A percentile compares a stretch with the other conserved stretches of the same genome.
These are phyloP conservation scores for Magallana nippona DNA, from an alignment of 2,888 invertebrate genomes.

Conservation along the genomic window DNA sequence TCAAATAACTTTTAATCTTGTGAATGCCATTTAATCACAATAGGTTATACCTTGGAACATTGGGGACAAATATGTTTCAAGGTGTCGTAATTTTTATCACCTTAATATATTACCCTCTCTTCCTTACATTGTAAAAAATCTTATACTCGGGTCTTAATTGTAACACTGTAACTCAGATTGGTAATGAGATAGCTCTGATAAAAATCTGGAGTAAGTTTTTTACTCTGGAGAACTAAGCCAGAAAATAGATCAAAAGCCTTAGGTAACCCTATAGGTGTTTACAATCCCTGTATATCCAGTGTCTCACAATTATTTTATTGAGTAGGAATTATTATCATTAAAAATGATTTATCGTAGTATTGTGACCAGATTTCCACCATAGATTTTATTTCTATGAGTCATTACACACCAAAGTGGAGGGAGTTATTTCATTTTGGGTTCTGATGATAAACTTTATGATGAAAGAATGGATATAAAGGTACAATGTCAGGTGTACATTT, in stretches of 20 bases:
- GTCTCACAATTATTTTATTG: not conserved
- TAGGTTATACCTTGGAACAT: not conserved
- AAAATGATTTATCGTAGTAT: slow-evolving; percentile 14
- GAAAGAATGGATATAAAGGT: no score
- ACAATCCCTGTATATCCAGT: not conserved
- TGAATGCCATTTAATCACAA: not conserved
- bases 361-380: not conserved
- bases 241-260: slow-evolving; percentile 1
- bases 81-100: not conserved
- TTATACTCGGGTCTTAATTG: slow-evolving; percentile 8
- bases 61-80: not conserved
- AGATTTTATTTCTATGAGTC: slow-evolving; percentile 9
- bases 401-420: not conserved
- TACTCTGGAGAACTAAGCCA: slow-evolving; percentile 2
- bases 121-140: not conserved
- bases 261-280: not conserved
- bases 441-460: not conserved
- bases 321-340: slow-evolving; percentile 28
- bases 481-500: no score
- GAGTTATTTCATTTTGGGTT: not conserved
- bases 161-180: not conserved
- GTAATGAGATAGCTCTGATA: slow-evolving; percentile 3
- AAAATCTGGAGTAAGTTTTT: not conserved
- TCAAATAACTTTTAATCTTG: not conserved
- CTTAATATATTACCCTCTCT: not conserved